phyloP scores from a whole-genome alignment of 2,113 vertebrate genomes.

The Pituophis catenifer region DNA sequence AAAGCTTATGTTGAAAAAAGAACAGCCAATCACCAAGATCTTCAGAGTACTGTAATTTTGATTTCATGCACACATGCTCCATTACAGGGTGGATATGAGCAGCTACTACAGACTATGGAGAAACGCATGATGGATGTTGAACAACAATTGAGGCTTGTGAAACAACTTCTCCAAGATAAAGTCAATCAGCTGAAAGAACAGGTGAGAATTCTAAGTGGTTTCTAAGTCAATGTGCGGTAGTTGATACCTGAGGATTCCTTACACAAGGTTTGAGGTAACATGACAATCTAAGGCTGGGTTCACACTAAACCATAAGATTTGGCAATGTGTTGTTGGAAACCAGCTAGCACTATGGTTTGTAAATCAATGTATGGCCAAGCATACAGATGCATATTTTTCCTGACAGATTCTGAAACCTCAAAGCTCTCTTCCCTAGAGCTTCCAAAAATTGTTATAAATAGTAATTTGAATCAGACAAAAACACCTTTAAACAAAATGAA shows the following conservation, averaged over 20 bases:
- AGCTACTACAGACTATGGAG: constrained; percentile 83
- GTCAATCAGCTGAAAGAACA: constrained; percentile 92
- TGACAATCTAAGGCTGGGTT: background rate
- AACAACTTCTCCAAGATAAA: constrained; percentile 90
- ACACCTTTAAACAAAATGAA: background rate
- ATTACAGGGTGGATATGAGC: constrained; percentile 78
- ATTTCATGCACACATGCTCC: background rate
- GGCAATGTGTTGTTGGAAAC: background rate
- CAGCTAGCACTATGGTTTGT: background rate
- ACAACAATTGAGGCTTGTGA: constrained; percentile 85
- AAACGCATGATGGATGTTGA: constrained; percentile 90
- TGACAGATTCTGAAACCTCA: background rate
- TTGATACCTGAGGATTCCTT: background rate
- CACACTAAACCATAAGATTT: background rate
- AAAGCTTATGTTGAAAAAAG: background rate
- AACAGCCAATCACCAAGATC: background rate
- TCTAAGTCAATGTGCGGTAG: background rate
- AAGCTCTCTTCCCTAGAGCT: background rate
- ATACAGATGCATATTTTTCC: background rate
- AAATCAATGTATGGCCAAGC: background rate
- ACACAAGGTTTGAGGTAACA: background rate
- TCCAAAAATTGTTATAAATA: background rate
- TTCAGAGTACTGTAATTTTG: background rate
- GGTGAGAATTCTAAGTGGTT: constrained; percentile 66
- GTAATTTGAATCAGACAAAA: background rate